phyloP scores from a whole-genome alignment of 2,888 invertebrate genomes.

The Noctua comes region DNA sequence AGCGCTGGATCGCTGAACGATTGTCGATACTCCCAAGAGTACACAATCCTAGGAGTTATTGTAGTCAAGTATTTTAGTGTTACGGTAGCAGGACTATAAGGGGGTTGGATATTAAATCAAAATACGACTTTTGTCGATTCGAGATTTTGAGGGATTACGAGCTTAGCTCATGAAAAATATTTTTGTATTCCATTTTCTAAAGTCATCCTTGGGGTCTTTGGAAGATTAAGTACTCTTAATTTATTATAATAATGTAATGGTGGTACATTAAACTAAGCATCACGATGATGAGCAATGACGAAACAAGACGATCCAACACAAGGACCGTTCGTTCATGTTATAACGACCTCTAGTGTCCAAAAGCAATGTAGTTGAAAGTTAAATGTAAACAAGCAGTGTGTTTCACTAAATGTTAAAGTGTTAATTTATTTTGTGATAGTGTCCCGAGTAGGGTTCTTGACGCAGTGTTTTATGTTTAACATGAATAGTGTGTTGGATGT shows the following conservation, averaged over 20 bases:
- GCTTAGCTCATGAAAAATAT: constrained; percentile 56
- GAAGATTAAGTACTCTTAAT: constrained; percentile 37
- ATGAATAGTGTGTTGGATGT: constrained; percentile 10
- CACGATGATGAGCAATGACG: constrained; percentile 5
- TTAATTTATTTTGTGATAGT: constrained; percentile 61
- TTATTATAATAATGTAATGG: constrained; percentile 31
- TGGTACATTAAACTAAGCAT: constrained; percentile 12
- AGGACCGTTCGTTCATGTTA: background rate
- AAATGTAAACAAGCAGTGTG: constrained; percentile 17
- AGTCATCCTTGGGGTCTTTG: constrained; percentile 22
- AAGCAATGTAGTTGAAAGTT: constrained; percentile 18
- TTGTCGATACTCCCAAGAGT: constrained; percentile 22
- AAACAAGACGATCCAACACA: constrained; percentile 2
- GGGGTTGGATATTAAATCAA: constrained; percentile 18
- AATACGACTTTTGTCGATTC: constrained; percentile 41
- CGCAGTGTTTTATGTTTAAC: constrained; percentile 10
- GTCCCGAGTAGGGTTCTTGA: constrained; percentile 25
- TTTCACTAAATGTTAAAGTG: constrained; percentile 39
- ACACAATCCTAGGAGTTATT: constrained; percentile 15
- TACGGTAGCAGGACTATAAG: constrained; percentile 13
- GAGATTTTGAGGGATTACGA: constrained; percentile 35
- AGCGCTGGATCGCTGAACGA: constrained; percentile 55
- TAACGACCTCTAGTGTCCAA: constrained; percentile 60
- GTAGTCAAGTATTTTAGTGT: constrained; percentile 34
- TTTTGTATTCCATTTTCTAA: constrained; percentile 52